phyloP scores from a whole-genome alignment of 2,797 vertebrate species.

The Microtus obscurus region DNA sequence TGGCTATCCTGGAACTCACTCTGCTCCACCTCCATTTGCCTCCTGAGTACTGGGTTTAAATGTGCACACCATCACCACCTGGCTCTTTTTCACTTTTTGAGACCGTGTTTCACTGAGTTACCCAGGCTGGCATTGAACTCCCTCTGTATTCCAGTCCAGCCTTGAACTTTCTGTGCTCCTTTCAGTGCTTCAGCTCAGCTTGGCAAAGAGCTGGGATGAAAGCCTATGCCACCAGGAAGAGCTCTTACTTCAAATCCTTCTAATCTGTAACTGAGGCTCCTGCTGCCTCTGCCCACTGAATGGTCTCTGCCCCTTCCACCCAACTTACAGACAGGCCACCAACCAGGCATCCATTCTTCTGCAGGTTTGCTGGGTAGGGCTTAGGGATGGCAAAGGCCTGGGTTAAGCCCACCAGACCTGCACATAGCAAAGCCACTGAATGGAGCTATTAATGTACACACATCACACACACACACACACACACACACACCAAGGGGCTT shows the following conservation, averaged over 20 bases:
- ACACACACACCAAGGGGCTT: too few relatives aligned
- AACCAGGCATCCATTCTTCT: not conserved
- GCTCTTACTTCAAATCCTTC: not conserved
- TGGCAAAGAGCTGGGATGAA: not conserved
- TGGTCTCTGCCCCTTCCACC: not conserved
- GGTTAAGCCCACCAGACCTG: not conserved
- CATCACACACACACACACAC: not conserved
- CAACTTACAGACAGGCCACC: not conserved
- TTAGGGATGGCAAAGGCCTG: not conserved
- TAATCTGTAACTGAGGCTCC: not conserved
- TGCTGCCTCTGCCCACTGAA: not conserved
- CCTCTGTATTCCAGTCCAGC: not conserved
- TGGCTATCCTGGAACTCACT: not conserved
- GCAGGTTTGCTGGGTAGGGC: not conserved
- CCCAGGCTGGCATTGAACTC: not conserved
- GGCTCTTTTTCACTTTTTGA: not conserved
- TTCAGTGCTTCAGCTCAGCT: not conserved
- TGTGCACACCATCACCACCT: not conserved
- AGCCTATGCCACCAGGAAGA: rapidly evolving
- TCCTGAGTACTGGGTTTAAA: not conserved
- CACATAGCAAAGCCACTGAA: not conserved
- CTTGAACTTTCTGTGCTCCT: not conserved
- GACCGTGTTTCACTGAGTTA: not conserved
- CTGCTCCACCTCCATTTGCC: not conserved
- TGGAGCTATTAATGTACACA: not conserved